Evolutionary conservation across 2,888 invertebrate species (phyloP).

Genomic region (Eupithecia dodoneata): DNA sequence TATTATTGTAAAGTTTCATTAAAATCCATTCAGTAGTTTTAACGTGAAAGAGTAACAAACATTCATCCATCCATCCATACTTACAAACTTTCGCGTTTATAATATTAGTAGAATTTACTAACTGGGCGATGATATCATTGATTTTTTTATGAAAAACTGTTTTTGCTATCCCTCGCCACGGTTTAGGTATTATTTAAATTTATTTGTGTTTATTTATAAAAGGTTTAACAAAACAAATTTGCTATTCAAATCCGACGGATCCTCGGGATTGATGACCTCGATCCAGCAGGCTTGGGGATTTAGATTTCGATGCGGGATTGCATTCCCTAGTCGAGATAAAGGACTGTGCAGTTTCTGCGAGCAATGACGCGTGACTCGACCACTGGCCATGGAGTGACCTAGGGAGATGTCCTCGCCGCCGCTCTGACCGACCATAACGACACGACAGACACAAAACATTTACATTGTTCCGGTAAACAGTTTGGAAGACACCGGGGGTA

Average conservation of each 20-base stretch:
- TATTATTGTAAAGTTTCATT: too few species aligned
- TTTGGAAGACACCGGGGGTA: constrained; percentile 40
- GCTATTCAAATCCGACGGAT: background rate
- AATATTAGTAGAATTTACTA: too few species aligned
- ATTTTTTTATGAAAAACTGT: too few species aligned
- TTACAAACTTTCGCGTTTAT: too few species aligned
- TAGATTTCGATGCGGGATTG: background rate
- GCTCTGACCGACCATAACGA: constrained; percentile 73
- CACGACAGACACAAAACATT: constrained; percentile 54
- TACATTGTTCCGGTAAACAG: constrained; percentile 53
- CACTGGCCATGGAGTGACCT: constrained; percentile 74
- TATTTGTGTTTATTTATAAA: too few species aligned
- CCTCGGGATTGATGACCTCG: background rate
- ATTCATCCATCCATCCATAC: too few species aligned
- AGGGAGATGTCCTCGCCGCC: constrained; percentile 71
- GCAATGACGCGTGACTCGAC: constrained; percentile 71
- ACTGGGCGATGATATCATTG: background rate
- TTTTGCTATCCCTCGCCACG: too few species aligned
- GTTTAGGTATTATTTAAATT: too few species aligned
- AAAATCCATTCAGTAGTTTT: too few species aligned
- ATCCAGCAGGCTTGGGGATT: background rate
- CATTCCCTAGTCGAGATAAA: constrained; percentile 22
- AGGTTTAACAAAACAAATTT: too few species aligned
- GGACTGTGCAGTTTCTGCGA: constrained; percentile 20
- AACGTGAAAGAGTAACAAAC: too few species aligned